Percentiles rank a stretch among this genome's conserved stretches.
phyloP scores from a whole-genome alignment of 2,888 invertebrate genomes.

The Tanypteryx hageni region DNA sequence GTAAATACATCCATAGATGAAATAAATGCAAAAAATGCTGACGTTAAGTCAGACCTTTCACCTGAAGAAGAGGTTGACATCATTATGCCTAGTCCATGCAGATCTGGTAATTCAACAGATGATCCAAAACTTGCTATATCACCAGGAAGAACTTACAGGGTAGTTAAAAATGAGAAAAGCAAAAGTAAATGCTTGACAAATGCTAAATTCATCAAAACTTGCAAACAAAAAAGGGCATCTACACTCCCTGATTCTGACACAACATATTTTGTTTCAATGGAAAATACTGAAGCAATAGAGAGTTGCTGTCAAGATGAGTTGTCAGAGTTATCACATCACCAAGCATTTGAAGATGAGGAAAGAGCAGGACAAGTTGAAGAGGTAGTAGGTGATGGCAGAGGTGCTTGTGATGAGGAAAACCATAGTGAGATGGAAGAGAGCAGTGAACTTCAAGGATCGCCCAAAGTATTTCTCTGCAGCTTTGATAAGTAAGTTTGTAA shows the following conservation, averaged over 20 bases:
- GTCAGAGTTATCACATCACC: too few species aligned
- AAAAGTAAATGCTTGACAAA: too few species aligned
- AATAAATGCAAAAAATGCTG: not conserved
- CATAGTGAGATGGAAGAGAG: not conserved
- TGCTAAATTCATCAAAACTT: too few species aligned
- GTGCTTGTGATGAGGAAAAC: not conserved
- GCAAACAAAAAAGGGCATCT: not conserved
- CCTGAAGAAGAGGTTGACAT: not conserved
- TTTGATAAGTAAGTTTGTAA: not conserved
- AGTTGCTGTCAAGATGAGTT: not conserved
- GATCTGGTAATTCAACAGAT: not conserved
- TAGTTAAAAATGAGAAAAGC: not conserved
- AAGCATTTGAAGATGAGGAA: too few species aligned
- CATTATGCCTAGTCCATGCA: not conserved
- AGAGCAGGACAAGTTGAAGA: too few species aligned
- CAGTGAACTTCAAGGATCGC: not conserved
- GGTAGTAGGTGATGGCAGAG: not conserved
- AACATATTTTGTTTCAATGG: not conserved
- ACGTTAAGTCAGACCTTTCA: not conserved
- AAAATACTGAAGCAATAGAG: not conserved
- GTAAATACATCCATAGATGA: not conserved
- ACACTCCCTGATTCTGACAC: not conserved
- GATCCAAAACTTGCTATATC: not conserved
- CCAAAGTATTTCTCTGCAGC: not conserved
- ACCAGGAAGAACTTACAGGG: not conserved